Evolutionary conservation across 2,797 vertebrate species (phyloP).

Genomic region (Fistularia commersonii): DNA sequence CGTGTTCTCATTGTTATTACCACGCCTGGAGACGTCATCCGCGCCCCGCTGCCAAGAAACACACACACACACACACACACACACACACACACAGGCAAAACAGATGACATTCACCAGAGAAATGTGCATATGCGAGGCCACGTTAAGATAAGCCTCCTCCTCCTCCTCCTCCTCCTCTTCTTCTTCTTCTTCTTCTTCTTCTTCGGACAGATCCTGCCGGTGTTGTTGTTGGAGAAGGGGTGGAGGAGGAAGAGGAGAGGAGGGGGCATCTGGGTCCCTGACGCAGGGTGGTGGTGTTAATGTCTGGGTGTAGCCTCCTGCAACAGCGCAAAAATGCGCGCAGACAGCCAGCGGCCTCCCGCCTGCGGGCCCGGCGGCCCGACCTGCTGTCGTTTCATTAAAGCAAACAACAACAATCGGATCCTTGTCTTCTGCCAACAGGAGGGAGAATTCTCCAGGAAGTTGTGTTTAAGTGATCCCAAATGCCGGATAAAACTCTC

Average conservation of each 20-base stretch:
- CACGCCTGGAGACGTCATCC: conserved; percentile 75
- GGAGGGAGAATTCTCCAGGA: conserved; percentile 26
- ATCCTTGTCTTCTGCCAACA: conserved; percentile 12
- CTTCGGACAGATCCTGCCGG: no score
- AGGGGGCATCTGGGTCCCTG: conserved; percentile 44
- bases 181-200: no score
- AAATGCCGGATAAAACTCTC: conserved; percentile 39
- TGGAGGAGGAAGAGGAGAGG: no score
- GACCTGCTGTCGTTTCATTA: conserved; percentile 2
- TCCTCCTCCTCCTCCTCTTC: no score
- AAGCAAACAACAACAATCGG: conserved; percentile 19
- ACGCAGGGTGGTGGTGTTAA: conserved; percentile 47
- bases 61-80: conserved; percentile 52
- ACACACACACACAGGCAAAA: conserved; percentile 35
- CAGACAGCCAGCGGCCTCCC: conserved; percentile 55
- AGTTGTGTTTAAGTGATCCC: conserved; percentile 44
- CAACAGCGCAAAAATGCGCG: conserved; percentile 64
- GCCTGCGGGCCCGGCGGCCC: conserved; percentile 32
- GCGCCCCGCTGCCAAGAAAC: conserved; percentile 59
- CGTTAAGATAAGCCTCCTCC: no score
- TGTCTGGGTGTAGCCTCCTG: conserved; percentile 60
- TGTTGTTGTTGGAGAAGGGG: no score
- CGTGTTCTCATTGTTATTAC: conserved; percentile 74
- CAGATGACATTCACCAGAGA: conserved; percentile 47
- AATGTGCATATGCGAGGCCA: conserved; percentile 12